Evolutionary conservation across 2,888 invertebrate genomes (phyloP).

Genomic region (Arrhopalites spinosus): DNA sequence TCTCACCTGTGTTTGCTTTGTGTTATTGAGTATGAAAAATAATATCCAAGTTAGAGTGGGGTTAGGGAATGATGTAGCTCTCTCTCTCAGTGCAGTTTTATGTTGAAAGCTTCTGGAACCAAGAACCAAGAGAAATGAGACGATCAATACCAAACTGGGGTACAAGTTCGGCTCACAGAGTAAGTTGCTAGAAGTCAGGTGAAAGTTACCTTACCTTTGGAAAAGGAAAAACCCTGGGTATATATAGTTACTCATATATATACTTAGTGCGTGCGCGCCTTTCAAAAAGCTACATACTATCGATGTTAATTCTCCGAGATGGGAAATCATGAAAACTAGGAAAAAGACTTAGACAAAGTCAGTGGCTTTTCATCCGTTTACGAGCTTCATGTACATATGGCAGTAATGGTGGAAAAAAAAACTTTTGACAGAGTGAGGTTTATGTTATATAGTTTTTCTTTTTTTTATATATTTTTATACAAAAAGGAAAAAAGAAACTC

Average conservation of each 20-base stretch:
- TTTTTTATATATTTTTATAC: no score
- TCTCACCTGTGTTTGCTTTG: conserved; percentile 25
- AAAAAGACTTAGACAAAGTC: background rate
- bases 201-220: conserved; percentile 24
- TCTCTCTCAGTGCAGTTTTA: background rate
- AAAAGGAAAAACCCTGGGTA: background rate
- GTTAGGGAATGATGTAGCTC: conserved; percentile 20
- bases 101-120: conserved; percentile 2
- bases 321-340: conserved; percentile 21
- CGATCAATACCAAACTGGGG: conserved; percentile 25
- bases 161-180: background rate
- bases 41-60: conserved; percentile 20
- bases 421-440: no score
- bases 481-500: no score
- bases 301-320: conserved; percentile 1
- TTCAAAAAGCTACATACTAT: background rate
- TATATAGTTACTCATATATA: background rate
- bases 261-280: conserved; percentile 24
- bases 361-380: background rate
- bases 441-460: no score
- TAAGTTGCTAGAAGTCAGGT: conserved; percentile 30
- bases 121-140: background rate
- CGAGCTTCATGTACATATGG: background rate
- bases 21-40: conserved; percentile 28
- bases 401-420: no score